These are phyloP conservation scores for Xestia sexstrigata DNA, from an alignment of 2,888 invertebrate genomes.

Conservation along the genomic window DNA sequence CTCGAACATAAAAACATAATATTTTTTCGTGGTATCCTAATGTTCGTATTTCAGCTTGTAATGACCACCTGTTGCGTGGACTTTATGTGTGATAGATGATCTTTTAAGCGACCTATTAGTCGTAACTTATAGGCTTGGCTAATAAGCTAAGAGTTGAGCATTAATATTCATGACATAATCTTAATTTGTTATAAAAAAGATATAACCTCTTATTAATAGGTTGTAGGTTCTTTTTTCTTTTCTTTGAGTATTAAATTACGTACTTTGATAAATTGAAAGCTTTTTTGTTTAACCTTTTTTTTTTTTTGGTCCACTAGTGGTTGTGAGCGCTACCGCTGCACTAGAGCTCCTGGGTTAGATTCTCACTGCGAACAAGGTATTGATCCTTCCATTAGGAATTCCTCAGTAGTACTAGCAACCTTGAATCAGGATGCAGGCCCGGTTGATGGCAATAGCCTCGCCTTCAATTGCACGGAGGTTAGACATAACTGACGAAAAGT, in stretches of 20 bases:
- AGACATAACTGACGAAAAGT: neutral
- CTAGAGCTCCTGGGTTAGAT: neutral
- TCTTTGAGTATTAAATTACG: neutral
- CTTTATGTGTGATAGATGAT: slow-evolving; percentile 48
- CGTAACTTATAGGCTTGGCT: neutral
- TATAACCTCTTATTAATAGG: too few relatives aligned
- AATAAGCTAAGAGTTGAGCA: slow-evolving; percentile 11
- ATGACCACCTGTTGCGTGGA: slow-evolving; percentile 46
- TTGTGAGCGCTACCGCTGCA: neutral
- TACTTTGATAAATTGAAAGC: neutral
- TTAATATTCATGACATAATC: slow-evolving; percentile 21
- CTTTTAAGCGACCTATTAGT: slow-evolving; percentile 38
- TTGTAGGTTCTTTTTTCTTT: neutral
- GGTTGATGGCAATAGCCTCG: neutral
- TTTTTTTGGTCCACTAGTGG: neutral
- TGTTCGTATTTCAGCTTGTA: slow-evolving; percentile 11
- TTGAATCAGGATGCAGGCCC: neutral
- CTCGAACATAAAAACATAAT: slow-evolving; percentile 6
- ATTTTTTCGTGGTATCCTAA: slow-evolving; percentile 16
- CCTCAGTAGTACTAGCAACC: neutral
- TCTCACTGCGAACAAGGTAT: neutral
- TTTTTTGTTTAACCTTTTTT: neutral
- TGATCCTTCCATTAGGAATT: neutral
- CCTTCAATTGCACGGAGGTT: neutral
- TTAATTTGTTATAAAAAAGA: neutral